phyloP scores from a whole-genome alignment of 2,113 vertebrate species.

The Corythornis madagascariensis region DNA sequence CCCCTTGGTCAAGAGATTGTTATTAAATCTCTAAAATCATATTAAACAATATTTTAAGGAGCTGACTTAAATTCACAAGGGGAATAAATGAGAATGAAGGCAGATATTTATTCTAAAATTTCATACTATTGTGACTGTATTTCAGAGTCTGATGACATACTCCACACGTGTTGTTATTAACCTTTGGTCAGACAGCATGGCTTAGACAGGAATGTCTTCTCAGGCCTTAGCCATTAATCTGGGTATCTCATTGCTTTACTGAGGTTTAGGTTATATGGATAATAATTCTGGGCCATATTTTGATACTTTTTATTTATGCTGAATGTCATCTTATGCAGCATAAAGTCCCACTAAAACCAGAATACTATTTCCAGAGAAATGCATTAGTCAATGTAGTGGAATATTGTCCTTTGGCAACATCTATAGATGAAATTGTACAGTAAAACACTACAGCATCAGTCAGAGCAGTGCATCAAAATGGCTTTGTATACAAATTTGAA shows the following conservation, averaged over 20 bases:
- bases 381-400: neutral
- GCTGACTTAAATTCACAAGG: conserved; percentile 10
- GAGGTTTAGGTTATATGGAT: neutral
- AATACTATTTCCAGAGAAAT: conserved; percentile 28
- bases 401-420: conserved; percentile 27
- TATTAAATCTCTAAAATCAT: conserved; percentile 24
- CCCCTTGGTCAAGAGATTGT: neutral
- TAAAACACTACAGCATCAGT: neutral
- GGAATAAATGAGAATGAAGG: conserved; percentile 13
- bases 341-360: conserved; percentile 21
- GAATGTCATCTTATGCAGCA: neutral
- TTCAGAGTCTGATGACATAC: conserved; percentile 4
- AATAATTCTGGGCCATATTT: conserved; percentile 1
- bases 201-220: conserved; percentile 8
- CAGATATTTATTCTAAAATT: conserved; percentile 12
- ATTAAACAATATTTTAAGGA: conserved; percentile 54
- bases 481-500: conserved; percentile 26
- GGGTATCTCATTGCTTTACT: neutral
- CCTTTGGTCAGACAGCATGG: neutral
- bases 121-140: neutral
- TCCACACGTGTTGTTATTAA: neutral
- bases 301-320: conserved; percentile 32
- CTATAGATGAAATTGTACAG: neutral
- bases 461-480: neutral
- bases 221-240: conserved; percentile 19